phyloP scores from a whole-genome alignment of 2,797 vertebrate species.

The Allobates femoralis region DNA sequence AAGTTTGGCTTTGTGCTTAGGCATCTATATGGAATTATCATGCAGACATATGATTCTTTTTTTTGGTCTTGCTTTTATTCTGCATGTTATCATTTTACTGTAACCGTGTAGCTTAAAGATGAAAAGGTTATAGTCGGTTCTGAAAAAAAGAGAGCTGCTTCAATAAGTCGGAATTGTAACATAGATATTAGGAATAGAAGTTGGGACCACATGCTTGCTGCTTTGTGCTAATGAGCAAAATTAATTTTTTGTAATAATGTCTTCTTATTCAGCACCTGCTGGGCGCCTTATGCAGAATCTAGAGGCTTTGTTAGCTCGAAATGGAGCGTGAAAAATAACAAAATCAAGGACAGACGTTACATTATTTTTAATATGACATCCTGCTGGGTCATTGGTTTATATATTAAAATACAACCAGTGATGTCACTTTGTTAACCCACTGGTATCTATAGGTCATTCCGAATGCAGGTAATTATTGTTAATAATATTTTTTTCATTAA shows the following conservation, averaged over 20 bases:
- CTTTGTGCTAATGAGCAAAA: slow-evolving; percentile 54
- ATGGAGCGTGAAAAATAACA: slow-evolving; percentile 60
- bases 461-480: slow-evolving; percentile 2
- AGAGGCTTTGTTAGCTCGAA: slow-evolving; percentile 58
- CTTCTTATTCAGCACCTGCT: slow-evolving; percentile 38
- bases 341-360: slow-evolving; percentile 59
- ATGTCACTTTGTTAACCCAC: slow-evolving; percentile 47
- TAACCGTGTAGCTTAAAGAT: not conserved
- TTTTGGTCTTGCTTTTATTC: not conserved
- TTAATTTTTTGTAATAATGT: slow-evolving; percentile 43
- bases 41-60: not conserved
- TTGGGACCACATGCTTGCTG: slow-evolving; percentile 47
- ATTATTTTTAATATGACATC: slow-evolving; percentile 60
- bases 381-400: slow-evolving; percentile 54
- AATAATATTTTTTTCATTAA: not conserved
- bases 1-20: not conserved
- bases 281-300: not conserved
- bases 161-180: slow-evolving; percentile 20
- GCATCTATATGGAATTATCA: not conserved
- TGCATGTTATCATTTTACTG: not conserved
- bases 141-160: not conserved
- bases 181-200: not conserved
- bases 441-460: not conserved
- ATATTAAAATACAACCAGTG: slow-evolving; percentile 38
- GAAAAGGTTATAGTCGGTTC: not conserved